Conservation (phyloP, 2,113 vertebrate species). For the Sula dactylatra region DNA sequence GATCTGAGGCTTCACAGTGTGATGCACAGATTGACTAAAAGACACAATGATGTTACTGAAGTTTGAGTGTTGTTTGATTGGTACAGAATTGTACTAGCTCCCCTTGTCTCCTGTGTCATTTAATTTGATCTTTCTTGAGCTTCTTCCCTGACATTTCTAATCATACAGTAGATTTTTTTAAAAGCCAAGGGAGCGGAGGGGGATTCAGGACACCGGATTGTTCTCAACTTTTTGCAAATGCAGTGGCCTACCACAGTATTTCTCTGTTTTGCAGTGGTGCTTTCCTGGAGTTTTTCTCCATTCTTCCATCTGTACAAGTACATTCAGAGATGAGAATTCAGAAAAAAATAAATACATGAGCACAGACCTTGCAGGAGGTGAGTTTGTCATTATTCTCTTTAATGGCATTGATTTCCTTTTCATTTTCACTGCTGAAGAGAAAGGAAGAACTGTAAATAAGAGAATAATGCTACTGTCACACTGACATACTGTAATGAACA, state of each 20-base stretch:
- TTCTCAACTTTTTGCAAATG: neutral
- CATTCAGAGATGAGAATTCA: slow-evolving; percentile 14
- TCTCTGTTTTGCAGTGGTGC: neutral
- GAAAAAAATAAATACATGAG: neutral
- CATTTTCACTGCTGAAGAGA: slow-evolving; percentile 57
- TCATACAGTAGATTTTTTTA: neutral
- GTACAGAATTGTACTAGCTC: neutral
- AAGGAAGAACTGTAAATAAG: slow-evolving; percentile 68
- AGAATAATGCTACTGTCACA: slow-evolving; percentile 64
- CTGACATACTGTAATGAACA: slow-evolving; percentile 52
- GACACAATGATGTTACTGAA: neutral
- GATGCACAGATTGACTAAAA: neutral
- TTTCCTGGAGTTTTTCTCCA: neutral
- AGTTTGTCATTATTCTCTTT: slow-evolving; percentile 66
- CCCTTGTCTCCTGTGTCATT: neutral
- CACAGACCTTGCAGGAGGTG: slow-evolving; percentile 42
- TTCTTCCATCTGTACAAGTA: neutral
- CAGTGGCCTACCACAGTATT: neutral
- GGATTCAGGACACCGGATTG: neutral
- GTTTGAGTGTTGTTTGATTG: neutral
- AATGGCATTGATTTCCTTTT: slow-evolving; percentile 71
- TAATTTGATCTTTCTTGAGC: neutral
- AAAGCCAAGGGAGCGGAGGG: neutral
- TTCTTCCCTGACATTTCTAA: neutral
- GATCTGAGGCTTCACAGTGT: neutral